phyloP scores from a whole-genome alignment of 2,888 invertebrate species.

The Lithophane ornitopus region DNA sequence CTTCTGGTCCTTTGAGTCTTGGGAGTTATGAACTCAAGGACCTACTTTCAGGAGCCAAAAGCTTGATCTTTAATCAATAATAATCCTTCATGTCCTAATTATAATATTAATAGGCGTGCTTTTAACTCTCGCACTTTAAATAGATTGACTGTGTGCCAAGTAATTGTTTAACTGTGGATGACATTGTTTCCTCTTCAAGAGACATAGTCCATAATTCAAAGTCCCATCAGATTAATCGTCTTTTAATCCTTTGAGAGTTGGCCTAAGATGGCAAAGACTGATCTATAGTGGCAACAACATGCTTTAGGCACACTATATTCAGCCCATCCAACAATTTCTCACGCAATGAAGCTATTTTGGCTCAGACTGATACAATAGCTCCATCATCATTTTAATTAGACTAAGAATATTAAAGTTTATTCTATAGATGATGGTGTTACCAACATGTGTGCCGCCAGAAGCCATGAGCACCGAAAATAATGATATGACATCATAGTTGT shows the following conservation, averaged over 20 bases:
- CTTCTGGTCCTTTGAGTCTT: background rate
- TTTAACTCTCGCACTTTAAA: conserved; percentile 36
- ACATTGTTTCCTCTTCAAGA: conserved; percentile 53
- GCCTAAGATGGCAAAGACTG: background rate
- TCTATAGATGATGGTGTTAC: conserved; percentile 40
- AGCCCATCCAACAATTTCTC: conserved; percentile 11
- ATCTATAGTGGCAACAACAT: no score
- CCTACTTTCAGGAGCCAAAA: conserved; percentile 16
- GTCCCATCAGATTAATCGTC: conserved; percentile 8
- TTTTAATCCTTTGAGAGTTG: conserved; percentile 38
- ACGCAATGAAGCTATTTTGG: conserved; percentile 22
- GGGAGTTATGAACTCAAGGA: background rate
- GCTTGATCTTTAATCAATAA: conserved; percentile 17
- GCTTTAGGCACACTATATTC: background rate
- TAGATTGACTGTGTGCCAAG: conserved; percentile 56
- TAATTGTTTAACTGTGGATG: conserved; percentile 47
- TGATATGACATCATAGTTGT: conserved; percentile 83
- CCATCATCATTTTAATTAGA: conserved; percentile 53
- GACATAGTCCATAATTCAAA: conserved; percentile 39
- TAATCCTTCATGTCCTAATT: conserved; percentile 10
- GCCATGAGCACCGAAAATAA: conserved; percentile 80
- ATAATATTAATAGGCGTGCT: conserved; percentile 26
- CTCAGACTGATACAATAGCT: conserved; percentile 15
- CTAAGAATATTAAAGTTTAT: conserved; percentile 23
- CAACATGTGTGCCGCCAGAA: conserved; percentile 59